Evolutionary conservation across 2,888 invertebrate species (phyloP).

Genomic region (Phaedon cochleariae): DNA sequence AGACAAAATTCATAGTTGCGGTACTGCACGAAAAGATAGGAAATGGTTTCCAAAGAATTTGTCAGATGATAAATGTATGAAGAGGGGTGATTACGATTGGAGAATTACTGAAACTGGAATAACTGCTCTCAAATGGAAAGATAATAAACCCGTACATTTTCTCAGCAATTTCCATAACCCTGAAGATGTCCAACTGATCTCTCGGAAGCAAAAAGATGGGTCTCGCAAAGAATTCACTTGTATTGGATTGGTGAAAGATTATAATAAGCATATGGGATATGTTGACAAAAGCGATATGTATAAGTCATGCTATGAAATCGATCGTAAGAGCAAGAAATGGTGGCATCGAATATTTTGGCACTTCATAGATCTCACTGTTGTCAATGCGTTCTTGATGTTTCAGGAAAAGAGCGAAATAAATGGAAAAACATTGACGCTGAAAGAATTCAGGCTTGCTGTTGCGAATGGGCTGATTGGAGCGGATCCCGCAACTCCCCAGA

Average conservation of each 20-base stretch:
- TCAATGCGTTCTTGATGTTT: background rate
- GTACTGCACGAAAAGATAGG: no score
- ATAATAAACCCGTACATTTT: no score
- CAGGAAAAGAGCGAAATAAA: background rate
- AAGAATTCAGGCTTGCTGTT: no score
- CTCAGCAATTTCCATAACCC: slow-evolving; percentile 7
- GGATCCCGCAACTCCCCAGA: no score
- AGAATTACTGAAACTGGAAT: background rate
- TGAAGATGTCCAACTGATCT: background rate
- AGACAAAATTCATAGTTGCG: no score
- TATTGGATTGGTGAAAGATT: slow-evolving; percentile 44
- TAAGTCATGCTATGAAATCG: slow-evolving; percentile 47
- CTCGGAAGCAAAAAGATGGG: slow-evolving; percentile 42
- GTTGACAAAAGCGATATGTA: slow-evolving; percentile 51
- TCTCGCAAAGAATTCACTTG: slow-evolving; percentile 36
- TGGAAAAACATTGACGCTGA: background rate
- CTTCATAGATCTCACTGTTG: slow-evolving; percentile 6
- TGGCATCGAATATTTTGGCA: no score
- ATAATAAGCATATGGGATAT: slow-evolving; percentile 49
- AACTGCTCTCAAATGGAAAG: no score
- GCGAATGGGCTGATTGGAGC: no score
- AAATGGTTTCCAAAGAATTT: no score
- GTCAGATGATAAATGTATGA: no score
- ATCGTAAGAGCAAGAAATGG: slow-evolving; percentile 46
- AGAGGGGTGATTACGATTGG: no score